Evolutionary conservation across 2,888 invertebrate genomes (phyloP).

Genomic region (Acanthococcus lagerstroemiae): DNA sequence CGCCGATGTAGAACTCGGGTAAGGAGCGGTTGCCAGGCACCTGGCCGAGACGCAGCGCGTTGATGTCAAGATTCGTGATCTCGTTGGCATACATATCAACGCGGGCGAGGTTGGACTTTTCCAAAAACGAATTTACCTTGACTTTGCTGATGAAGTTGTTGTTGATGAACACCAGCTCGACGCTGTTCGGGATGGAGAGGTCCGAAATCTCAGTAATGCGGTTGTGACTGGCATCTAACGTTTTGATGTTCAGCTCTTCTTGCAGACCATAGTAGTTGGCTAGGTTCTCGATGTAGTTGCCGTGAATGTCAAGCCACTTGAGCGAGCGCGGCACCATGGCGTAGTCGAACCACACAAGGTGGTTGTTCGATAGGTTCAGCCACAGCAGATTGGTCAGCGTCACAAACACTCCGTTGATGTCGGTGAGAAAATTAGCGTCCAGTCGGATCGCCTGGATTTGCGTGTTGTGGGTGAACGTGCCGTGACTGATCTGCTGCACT

Average conservation of each 20-base stretch:
- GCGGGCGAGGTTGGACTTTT: constrained; percentile 71
- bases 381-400: constrained; percentile 73
- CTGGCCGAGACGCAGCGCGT: constrained; percentile 65
- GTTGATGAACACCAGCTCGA: constrained; percentile 77
- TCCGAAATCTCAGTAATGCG: constrained; percentile 69
- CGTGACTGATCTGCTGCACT: constrained; percentile 71
- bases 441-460: constrained; percentile 77
- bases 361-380: constrained; percentile 83
- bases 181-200: constrained; percentile 78
- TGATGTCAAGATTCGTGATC: constrained; percentile 68
- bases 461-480: constrained; percentile 68
- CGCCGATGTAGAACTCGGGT: constrained; percentile 82
- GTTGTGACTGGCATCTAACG: constrained; percentile 82
- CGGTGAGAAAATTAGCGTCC: constrained; percentile 77
- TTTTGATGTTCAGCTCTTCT: constrained; percentile 62
- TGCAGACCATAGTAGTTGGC: constrained; percentile 81
- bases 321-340: constrained; percentile 81
- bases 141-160: constrained; percentile 75
- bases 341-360: constrained; percentile 86
- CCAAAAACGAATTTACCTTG: constrained; percentile 74
- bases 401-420: constrained; percentile 81
- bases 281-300: constrained; percentile 76
- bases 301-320: constrained; percentile 83
- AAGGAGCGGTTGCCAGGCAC: constrained; percentile 61
- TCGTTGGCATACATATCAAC: constrained; percentile 86